Evolutionary conservation across 2,113 vertebrate species (phyloP).

Genomic region (Saccopteryx leptura): DNA sequence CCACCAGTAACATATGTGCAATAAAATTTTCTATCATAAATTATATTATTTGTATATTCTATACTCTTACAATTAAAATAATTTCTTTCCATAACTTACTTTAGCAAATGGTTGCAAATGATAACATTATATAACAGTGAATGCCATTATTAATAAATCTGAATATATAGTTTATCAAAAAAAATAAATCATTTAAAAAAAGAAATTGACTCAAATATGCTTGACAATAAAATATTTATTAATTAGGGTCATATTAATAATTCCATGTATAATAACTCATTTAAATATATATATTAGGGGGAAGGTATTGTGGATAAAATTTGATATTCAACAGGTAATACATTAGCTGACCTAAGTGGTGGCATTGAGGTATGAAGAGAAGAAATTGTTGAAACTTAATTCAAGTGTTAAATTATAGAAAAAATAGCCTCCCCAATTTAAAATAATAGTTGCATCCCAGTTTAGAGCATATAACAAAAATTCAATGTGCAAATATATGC

Average conservation of each 20-base stretch:
- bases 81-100: not conserved
- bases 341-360: not conserved
- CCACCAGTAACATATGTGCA: not conserved
- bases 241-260: not conserved
- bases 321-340: not conserved
- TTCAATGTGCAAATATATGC: not conserved
- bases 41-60: not conserved
- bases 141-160: not conserved
- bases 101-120: not conserved
- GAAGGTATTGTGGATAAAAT: not conserved
- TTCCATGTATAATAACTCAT: not conserved
- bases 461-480: not conserved
- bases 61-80: not conserved
- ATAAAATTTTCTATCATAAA: not conserved
- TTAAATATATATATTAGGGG: not conserved
- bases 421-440: not conserved
- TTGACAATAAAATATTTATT: not conserved
- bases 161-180: not conserved
- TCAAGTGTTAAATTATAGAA: not conserved
- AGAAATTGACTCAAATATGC: not conserved
- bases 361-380: not conserved
- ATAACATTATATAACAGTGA: constrained; percentile 23
- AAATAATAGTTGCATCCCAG: not conserved
- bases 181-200: not conserved
- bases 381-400: not conserved